Base-by-base conservation (phyloP, 2,113 vertebrate genomes). In the Dicaeum eximium region DNA sequence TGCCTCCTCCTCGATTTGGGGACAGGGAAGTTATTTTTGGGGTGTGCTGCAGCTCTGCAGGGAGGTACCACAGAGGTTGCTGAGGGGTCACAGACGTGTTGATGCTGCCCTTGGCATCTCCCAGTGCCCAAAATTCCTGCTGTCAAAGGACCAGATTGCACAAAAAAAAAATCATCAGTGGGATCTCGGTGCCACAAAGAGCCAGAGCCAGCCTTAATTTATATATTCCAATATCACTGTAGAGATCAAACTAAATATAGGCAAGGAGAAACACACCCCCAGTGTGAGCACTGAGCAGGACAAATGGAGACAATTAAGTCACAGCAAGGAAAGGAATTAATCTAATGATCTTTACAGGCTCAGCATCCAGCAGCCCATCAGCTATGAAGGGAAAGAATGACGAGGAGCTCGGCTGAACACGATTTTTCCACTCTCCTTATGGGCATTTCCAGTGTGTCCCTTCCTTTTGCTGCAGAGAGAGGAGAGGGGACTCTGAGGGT, bases 221-320 rank as follows among this genome's bases (percentile, higher is more conserved):
- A 61, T 77, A 1, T 16, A 51, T 77, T 82, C 80, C 7, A 10
- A 7, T 86, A 62, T 57, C 74, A 20, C 1, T 7, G 70, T 8
- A 38, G 62, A 92, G 87, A 65, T 90, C 73, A 89, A 86, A 79
- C 94, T 91, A 95, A 95, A 82, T 88, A 89, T 65, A 92, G 88
- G 53, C 77, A 35, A 67, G 50, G 47, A 84, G 70, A 93, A 84
- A 27, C 11, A 45, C 70, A 86, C 7, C 47, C 79, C 84, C 75
- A 57, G 51, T 3, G 24, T 0, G 3, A 93, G 57, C 35, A 1
- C 54, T 54, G 54, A 3, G 12, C 83, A 73, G 23, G 50, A 45
- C 78, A 88, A 86, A 79, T 44, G 57, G 91, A 79, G 92, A 75
- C 69, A 90, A 93, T 92, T 88, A 85, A 92, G 80, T 42, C 92